These are phyloP conservation scores for Semicossyphus pulcher DNA, from an alignment of 2,113 vertebrate genomes.

Conservation along the genomic window DNA sequence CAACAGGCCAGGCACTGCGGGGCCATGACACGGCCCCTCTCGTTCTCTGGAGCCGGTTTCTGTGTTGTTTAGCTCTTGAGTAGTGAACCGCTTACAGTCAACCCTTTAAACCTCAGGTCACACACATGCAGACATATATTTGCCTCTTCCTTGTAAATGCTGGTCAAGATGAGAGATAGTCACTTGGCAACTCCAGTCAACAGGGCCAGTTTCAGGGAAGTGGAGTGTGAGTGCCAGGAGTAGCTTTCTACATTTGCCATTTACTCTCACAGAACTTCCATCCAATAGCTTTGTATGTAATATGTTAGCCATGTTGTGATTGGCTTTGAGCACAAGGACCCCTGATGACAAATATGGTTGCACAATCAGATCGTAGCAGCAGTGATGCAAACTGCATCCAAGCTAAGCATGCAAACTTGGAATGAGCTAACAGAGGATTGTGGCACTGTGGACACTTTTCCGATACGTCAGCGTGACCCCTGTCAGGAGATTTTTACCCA, in stretches of 20 bases:
- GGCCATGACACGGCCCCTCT: constrained; percentile 36
- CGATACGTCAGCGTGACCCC: constrained; percentile 66
- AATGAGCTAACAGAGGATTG: constrained; percentile 33
- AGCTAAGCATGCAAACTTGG: constrained; percentile 62
- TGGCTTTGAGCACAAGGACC: constrained; percentile 53
- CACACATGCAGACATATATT: constrained; percentile 44
- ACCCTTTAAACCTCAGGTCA: constrained; percentile 53
- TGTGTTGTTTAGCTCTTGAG: constrained; percentile 45
- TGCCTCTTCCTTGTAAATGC: constrained; percentile 37
- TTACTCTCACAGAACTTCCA: constrained; percentile 41
- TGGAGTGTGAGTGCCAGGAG: constrained; percentile 28
- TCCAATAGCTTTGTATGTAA: constrained; percentile 59
- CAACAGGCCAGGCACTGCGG: constrained; percentile 51
- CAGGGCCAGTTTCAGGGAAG: constrained; percentile 37
- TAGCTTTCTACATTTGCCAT: constrained; percentile 16
- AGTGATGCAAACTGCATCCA: constrained; percentile 56
- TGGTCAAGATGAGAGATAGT: constrained; percentile 68
- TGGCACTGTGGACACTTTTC: constrained; percentile 59
- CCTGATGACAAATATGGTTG: constrained; percentile 66
- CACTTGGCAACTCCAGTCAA: constrained; percentile 65
- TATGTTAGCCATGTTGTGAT: constrained; percentile 72
- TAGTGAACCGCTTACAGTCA: constrained; percentile 39
- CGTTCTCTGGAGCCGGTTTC: constrained; percentile 66
- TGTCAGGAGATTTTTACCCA: constrained; percentile 68
- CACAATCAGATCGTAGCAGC: constrained; percentile 61